Evolutionary conservation across 2,888 invertebrate genomes (phyloP).

Genomic region (Tiliacea aurago): DNA sequence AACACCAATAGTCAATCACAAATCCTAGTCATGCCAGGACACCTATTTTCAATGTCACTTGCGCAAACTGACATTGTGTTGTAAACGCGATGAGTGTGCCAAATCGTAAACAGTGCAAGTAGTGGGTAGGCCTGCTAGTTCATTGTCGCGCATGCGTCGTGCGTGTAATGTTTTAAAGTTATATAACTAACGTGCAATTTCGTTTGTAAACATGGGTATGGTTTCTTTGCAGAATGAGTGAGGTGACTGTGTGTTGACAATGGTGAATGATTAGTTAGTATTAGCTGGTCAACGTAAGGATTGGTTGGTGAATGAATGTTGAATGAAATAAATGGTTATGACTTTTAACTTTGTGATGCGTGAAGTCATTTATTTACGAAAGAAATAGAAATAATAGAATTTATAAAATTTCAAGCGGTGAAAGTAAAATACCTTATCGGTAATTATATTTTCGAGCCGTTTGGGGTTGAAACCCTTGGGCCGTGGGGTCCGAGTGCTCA

Average conservation of each 20-base stretch:
- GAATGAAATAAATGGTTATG: background rate
- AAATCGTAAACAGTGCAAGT: conserved; percentile 19
- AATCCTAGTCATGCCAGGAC: conserved; percentile 53
- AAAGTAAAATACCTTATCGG: too few relatives aligned
- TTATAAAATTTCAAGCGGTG: too few relatives aligned
- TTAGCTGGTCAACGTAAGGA: background rate
- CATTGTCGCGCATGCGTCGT: conserved; percentile 55
- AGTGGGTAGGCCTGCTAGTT: conserved; percentile 35
- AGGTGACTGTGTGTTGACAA: background rate
- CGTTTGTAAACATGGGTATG: conserved; percentile 11
- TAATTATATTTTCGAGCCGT: too few relatives aligned
- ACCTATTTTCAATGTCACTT: conserved; percentile 65
- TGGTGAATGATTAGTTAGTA: background rate
- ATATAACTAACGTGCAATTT: conserved; percentile 34
- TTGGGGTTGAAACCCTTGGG: too few relatives aligned
- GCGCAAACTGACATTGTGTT: conserved; percentile 65
- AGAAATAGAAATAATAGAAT: too few relatives aligned
- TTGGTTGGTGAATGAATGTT: background rate
- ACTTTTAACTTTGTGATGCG: background rate
- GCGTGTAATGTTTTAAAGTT: conserved; percentile 25
- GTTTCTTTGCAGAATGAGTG: background rate
- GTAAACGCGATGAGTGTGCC: conserved; percentile 48
- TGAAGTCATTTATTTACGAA: too few relatives aligned
- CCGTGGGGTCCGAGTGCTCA: too few relatives aligned
- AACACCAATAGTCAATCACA: conserved; percentile 17